phyloP scores from a whole-genome alignment of 1,140 invertebrate species.

The Panagrolaimus sp. region DNA sequence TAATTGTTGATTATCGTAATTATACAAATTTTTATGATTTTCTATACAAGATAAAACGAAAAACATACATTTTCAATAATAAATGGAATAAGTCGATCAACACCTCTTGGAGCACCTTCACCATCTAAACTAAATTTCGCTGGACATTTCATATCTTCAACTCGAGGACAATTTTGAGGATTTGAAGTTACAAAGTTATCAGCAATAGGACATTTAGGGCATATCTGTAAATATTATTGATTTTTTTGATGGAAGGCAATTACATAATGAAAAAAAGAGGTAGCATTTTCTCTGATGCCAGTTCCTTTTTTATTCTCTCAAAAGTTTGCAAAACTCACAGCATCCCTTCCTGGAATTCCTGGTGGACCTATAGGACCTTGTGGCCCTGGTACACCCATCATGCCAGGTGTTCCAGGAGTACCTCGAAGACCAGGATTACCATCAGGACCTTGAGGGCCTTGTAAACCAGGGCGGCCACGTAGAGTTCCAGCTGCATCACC shows the following conservation, averaged over 20 bases:
- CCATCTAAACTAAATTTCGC: slow-evolving; percentile 18
- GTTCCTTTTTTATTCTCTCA: too few relatives aligned
- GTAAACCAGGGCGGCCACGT: slow-evolving; percentile 40
- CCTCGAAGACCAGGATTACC: slow-evolving; percentile 35
- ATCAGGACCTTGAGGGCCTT: slow-evolving; percentile 33
- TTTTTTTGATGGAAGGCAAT: too few relatives aligned
- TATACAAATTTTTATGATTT: too few relatives aligned
- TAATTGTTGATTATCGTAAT: too few relatives aligned
- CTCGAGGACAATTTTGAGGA: slow-evolving; percentile 11
- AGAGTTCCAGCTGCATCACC: slow-evolving; percentile 34
- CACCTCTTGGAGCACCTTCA: slow-evolving; percentile 23
- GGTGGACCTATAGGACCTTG: slow-evolving; percentile 45
- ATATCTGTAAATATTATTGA: slow-evolving; percentile 15
- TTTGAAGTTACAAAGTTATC: slow-evolving; percentile 26
- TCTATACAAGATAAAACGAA: not conserved
- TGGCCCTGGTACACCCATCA: slow-evolving; percentile 26
- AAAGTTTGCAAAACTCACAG: slow-evolving; percentile 15
- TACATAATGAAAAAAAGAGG: too few relatives aligned
- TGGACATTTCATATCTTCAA: slow-evolving; percentile 36
- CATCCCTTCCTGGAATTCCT: slow-evolving; percentile 40
- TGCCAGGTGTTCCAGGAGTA: slow-evolving; percentile 21
- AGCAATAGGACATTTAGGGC: slow-evolving; percentile 45
- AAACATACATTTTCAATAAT: slow-evolving; percentile 49
- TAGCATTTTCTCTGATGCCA: too few relatives aligned
- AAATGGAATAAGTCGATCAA: slow-evolving; percentile 37